phyloP scores from a whole-genome alignment of 2,797 vertebrate species.

The Natrix natrix region DNA sequence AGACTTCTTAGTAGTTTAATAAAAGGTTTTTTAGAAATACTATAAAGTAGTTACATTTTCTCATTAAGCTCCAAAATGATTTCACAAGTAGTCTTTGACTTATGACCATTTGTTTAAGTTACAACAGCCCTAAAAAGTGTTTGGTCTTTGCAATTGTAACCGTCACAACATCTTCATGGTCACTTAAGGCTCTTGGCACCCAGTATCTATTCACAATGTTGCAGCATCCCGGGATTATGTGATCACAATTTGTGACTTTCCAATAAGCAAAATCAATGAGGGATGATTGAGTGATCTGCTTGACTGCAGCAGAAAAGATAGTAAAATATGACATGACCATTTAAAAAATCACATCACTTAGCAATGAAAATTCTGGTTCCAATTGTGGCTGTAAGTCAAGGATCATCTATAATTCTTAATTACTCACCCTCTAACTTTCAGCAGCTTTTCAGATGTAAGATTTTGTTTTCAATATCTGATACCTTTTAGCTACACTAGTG shows the following conservation, averaged over 20 bases:
- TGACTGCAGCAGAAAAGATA: background rate
- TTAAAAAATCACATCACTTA: background rate
- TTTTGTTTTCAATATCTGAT: background rate
- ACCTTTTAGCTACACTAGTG: background rate
- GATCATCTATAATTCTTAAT: background rate
- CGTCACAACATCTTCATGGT: background rate
- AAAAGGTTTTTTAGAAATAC: background rate
- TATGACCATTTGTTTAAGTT: background rate
- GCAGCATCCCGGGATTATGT: background rate
- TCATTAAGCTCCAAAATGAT: background rate
- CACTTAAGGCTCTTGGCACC: background rate
- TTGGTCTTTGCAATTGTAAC: background rate
- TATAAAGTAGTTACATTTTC: background rate
- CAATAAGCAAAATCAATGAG: background rate
- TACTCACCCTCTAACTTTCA: background rate
- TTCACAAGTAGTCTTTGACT: background rate
- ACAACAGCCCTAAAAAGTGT: background rate
- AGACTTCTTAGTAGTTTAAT: background rate
- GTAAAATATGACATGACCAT: background rate
- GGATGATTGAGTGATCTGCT: background rate
- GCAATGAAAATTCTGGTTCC: background rate
- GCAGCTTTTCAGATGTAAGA: background rate
- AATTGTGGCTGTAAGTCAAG: background rate
- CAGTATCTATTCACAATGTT: background rate
- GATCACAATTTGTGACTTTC: background rate